A percentile compares a stretch with the other conserved stretches of the same genome.
Conservation (phyloP, 1,140 invertebrate genomes). For the Macrobrachium rosenbergii region DNA sequence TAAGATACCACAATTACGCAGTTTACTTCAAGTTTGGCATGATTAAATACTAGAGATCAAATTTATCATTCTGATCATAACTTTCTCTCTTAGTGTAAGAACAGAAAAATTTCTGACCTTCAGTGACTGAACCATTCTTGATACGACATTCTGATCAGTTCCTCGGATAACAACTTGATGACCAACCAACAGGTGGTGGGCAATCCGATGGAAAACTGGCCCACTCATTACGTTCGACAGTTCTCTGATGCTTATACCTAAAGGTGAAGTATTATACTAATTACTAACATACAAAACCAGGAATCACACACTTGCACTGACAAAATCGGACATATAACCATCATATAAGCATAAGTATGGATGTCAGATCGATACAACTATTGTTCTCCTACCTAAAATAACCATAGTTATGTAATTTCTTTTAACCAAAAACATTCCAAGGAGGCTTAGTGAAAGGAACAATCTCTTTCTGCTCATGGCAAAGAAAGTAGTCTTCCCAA, state of each 20-base stretch:
- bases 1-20: background rate
- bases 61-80: background rate
- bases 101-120: slow-evolving; percentile 9
- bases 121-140: slow-evolving; percentile 9
- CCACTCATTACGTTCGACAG: slow-evolving; percentile 21
- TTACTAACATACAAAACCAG: too few relatives aligned
- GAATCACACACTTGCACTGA: too few relatives aligned
- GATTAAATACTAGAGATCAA: background rate
- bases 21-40: background rate
- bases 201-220: slow-evolving; percentile 20
- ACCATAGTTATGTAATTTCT: too few relatives aligned
- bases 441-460: too few relatives aligned
- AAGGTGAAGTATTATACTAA: background rate
- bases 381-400: too few relatives aligned
- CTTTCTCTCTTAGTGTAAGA: background rate
- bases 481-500: too few relatives aligned
- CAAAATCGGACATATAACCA: too few relatives aligned
- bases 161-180: slow-evolving; percentile 30
- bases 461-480: too few relatives aligned
- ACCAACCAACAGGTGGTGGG: slow-evolving; percentile 35
- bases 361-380: too few relatives aligned
- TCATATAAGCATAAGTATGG: too few relatives aligned
- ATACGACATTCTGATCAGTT: slow-evolving; percentile 1
- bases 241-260: slow-evolving; percentile 27
- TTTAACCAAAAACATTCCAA: too few relatives aligned